Base-by-base conservation (phyloP, 1,140 invertebrate genomes). In the Brachionus sp. region DNA sequence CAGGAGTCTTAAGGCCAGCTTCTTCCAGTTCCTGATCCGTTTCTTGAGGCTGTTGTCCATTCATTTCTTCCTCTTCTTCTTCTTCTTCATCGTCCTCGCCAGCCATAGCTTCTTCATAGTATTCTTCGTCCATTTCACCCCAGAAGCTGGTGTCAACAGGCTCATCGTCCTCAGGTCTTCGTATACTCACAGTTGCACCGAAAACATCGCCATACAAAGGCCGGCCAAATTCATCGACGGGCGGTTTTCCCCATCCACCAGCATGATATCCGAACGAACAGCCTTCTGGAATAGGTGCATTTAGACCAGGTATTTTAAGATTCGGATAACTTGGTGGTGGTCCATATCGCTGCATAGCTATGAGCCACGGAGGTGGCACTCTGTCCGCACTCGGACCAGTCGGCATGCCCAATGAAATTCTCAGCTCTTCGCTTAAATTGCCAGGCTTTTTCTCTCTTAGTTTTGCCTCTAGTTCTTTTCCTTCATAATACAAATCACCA, bases 181-280 rank as follows among this genome's bases (percentile, higher is more conserved):
- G 83, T 64, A 85, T 84, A 85, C 86, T 77, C 86, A 44, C 12
- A 77, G 19, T 83, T 64, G 88, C 87, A 46, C 97, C 97, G 88
- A 99, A 99, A 0, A 99, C 98, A 90, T 99, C 98, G 7, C 98
- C 98, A 89, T 99, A 99, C 0, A 99, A 90, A 0, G 98, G 98
- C 88, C 96, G 94, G 16, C 98, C 97, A 85, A 93, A 93, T 89
- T 99, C 97, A 90, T 99, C 98, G 0, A 99, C 98, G 1, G 98
- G 98, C n/a, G 98, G 98, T 90, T 99, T 99, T 77, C 97, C 97
- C 97, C 97, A 99, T 66, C 97, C 97, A 83, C 87, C 86, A 2
- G 96, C 96, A 91, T 99, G 97, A 89, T 99, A 99, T 35, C 97
- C 97, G 90, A 99, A 99, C 0, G 95, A 94, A 88, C 97, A 98